Percentiles rank a stretch among this genome's conserved stretches.
Evolutionary conservation across 1,140 invertebrate species (phyloP).

Genomic region (Bombus confusus): DNA sequence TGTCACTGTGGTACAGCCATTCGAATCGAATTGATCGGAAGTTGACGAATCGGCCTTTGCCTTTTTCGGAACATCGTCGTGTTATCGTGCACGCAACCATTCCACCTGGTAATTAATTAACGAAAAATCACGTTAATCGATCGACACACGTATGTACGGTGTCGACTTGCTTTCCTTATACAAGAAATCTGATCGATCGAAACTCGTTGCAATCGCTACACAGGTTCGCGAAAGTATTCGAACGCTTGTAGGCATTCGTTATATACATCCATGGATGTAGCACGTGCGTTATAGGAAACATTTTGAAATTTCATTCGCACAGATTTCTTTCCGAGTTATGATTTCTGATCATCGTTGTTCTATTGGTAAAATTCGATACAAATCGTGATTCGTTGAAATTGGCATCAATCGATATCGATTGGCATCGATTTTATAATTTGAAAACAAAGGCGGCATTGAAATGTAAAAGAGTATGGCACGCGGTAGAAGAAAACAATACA

Average conservation of each 20-base stretch:
- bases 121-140: conserved; percentile 66
- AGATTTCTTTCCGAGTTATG: too few relatives aligned
- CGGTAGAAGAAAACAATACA: too few relatives aligned
- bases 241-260: not conserved
- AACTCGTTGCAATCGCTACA: not conserved
- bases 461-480: too few relatives aligned
- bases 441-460: too few relatives aligned
- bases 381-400: too few relatives aligned
- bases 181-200: conserved; percentile 6
- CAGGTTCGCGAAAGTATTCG: not conserved
- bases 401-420: too few relatives aligned
- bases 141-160: conserved; percentile 30
- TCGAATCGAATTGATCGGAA: conserved; percentile 8
- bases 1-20: conserved; percentile 1
- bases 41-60: conserved; percentile 63
- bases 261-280: too few relatives aligned
- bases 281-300: not conserved
- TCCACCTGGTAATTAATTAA: conserved; percentile 60
- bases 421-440: too few relatives aligned
- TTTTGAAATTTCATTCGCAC: not conserved
- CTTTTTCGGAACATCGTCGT: conserved; percentile 51
- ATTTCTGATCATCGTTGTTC: too few relatives aligned
- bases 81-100: conserved; percentile 47
- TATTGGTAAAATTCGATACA: too few relatives aligned
- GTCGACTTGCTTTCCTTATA: conserved; percentile 30